Conservation (phyloP, 2,113 vertebrate species). For the Rhinopithecus roxellana region DNA sequence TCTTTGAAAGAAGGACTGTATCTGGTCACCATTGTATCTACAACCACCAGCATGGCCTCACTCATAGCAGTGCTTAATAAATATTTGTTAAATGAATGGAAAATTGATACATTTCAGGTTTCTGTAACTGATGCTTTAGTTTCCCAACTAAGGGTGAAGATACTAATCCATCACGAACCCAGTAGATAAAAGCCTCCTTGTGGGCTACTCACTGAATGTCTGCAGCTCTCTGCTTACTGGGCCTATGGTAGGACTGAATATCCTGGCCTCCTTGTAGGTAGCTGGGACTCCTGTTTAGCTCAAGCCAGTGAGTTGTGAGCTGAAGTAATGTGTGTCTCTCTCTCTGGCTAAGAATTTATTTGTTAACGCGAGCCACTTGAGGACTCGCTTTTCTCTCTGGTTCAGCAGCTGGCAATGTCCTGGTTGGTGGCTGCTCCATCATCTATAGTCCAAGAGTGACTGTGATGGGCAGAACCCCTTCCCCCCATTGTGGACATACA, state of each 20-base stretch:
- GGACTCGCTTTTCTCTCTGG: neutral
- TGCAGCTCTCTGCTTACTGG: neutral
- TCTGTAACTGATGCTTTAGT: neutral
- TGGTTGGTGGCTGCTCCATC: neutral
- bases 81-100: neutral
- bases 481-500: rapidly evolving
- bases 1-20: neutral
- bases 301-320: neutral
- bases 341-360: neutral
- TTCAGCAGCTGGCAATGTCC: neutral
- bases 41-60: neutral
- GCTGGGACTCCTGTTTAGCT: neutral
- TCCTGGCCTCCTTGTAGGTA: neutral
- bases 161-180: neutral
- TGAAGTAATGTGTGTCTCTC: neutral
- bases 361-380: neutral
- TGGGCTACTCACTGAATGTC: neutral
- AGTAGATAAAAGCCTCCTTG: neutral
- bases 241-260: neutral
- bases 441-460: neutral
- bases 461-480: neutral
- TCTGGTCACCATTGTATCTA: neutral
- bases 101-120: neutral
- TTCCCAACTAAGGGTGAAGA: neutral
- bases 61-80: neutral